Conservation (phyloP, 2,797 vertebrate genomes). For the Intellagama lesueurii region DNA sequence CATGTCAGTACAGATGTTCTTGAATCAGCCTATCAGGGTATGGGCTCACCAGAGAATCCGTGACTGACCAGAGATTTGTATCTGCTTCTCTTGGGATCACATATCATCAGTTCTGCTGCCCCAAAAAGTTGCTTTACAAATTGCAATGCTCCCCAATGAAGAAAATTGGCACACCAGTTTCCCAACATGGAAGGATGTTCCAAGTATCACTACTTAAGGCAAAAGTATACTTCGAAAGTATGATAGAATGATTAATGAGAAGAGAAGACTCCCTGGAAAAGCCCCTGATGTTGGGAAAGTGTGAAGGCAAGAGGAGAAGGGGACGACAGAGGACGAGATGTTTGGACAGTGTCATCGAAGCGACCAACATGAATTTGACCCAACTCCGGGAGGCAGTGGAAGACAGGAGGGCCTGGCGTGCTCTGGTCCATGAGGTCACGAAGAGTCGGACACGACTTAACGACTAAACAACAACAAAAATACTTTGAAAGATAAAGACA, state of each 20-base stretch:
- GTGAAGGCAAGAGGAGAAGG: no score
- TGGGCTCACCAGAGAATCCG: neutral
- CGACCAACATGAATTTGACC: no score
- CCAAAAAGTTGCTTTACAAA: neutral
- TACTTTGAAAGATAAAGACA: neutral
- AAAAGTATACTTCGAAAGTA: neutral
- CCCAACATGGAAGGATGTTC: neutral
- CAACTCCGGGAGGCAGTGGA: no score
- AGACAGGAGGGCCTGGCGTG: no score
- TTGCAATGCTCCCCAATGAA: neutral
- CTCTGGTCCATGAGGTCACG: no score
- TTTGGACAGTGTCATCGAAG: no score
- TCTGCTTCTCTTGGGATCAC: neutral
- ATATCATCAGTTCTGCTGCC: neutral
- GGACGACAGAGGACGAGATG: no score
- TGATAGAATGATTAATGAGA: neutral
- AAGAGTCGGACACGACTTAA: no score
- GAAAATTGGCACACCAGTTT: neutral
- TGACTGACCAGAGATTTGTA: neutral
- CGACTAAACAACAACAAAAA: neutral
- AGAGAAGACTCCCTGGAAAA: neutral
- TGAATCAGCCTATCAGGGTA: neutral
- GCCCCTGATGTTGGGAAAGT: neutral
- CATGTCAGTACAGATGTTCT: neutral
- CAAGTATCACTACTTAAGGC: neutral